Conservation (phyloP, 2,888 invertebrate species). For the Ashinkailepas kermadecensis region DNA sequence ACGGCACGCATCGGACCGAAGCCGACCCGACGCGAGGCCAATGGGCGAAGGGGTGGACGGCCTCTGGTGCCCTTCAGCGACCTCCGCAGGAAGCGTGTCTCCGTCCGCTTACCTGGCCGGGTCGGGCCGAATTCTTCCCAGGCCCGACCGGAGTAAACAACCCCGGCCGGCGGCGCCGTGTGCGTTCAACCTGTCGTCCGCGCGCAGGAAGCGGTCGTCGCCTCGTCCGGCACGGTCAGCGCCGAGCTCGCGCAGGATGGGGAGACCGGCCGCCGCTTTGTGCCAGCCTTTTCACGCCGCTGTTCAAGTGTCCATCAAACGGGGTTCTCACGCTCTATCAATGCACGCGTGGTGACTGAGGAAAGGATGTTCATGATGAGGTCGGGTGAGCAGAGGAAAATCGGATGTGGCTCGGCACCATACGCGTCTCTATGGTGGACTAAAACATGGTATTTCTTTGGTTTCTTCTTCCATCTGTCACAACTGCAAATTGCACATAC, state of each 20-base stretch:
- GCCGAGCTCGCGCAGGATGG: not conserved
- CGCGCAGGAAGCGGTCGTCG: not conserved
- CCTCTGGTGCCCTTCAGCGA: conserved; percentile 12
- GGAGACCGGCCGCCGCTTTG: not conserved
- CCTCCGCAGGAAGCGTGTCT: conserved; percentile 13
- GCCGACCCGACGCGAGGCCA: not conserved
- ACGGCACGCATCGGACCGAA: not conserved
- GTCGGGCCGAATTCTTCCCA: conserved; percentile 5
- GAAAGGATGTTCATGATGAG: too few relatives aligned
- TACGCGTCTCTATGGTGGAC: too few relatives aligned
- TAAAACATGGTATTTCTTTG: too few relatives aligned
- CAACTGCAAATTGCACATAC: too few relatives aligned
- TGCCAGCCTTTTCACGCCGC: not conserved
- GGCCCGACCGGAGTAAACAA: not conserved
- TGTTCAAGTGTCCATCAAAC: not conserved
- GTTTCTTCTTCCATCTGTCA: too few relatives aligned
- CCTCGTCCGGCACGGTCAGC: not conserved
- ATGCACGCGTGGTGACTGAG: too few relatives aligned
- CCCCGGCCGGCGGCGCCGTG: not conserved
- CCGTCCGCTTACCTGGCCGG: not conserved
- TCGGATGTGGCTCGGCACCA: too few relatives aligned
- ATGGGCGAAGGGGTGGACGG: conserved; percentile 8
- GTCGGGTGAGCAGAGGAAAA: too few relatives aligned
- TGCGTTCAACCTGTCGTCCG: not conserved
- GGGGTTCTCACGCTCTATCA: not conserved